A percentile compares a stretch with the other conserved stretches of the same genome.
Evolutionary conservation across 1,140 invertebrate genomes (phyloP).

Genomic region (Listronotus oregonensis): DNA sequence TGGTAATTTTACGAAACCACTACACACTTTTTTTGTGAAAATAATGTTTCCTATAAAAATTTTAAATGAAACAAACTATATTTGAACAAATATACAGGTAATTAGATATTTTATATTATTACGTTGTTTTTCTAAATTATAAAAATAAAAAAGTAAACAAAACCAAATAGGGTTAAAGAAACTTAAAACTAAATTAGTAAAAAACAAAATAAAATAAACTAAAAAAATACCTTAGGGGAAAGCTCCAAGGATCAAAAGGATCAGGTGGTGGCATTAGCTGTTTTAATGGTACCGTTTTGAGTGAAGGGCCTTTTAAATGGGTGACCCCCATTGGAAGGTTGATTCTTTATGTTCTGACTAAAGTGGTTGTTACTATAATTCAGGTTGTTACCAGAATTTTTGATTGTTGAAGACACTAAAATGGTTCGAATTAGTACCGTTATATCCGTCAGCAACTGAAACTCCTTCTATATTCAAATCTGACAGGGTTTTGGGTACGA

Average conservation of each 20-base stretch:
- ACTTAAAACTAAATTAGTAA: slow-evolving; percentile 32
- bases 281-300: slow-evolving; percentile 49
- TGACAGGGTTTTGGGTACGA: slow-evolving; percentile 89
- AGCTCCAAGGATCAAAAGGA: slow-evolving; percentile 53
- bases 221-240: slow-evolving; percentile 53
- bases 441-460: slow-evolving; percentile 54
- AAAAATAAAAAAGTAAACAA: no score
- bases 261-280: slow-evolving; percentile 43
- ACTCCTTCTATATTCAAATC: slow-evolving; percentile 83
- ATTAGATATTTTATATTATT: no score
- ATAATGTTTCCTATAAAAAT: no score
- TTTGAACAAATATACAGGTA: no score
- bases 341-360: slow-evolving; percentile 34
- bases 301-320: slow-evolving; percentile 45
- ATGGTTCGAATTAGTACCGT: slow-evolving; percentile 50
- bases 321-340: slow-evolving; percentile 27
- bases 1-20: no score
- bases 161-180: no score
- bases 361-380: slow-evolving; percentile 35
- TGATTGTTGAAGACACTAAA: slow-evolving; percentile 38
- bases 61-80: no score
- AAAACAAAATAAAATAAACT: slow-evolving; percentile 44
- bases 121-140: no score
- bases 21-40: no score
- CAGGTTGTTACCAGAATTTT: slow-evolving; percentile 34